Evolutionary conservation across 2,888 invertebrate genomes (phyloP).

Genomic region (Lepas anatifera): DNA sequence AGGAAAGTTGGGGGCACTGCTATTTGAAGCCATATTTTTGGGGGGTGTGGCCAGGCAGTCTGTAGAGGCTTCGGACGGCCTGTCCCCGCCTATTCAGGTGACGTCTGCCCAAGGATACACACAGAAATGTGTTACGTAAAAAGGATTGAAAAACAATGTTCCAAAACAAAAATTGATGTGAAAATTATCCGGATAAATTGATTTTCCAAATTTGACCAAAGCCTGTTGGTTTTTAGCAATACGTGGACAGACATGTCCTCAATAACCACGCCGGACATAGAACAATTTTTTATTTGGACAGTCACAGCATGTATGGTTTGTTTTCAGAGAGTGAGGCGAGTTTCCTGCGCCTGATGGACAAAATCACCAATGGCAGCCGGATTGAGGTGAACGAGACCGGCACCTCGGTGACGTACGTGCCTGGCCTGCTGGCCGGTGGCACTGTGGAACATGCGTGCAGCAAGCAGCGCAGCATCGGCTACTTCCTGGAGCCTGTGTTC

Average conservation of each 20-base stretch:
- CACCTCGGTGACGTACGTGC: conserved; percentile 72
- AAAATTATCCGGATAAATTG: too few relatives aligned
- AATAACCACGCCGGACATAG: not conserved
- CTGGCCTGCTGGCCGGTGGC: conserved; percentile 84
- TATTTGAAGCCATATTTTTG: too few relatives aligned
- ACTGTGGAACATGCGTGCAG: conserved; percentile 77
- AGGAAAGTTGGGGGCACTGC: too few relatives aligned
- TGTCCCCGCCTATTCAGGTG: too few relatives aligned
- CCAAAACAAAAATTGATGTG: too few relatives aligned
- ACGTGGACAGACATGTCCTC: not conserved
- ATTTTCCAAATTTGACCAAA: not conserved
- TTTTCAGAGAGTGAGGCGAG: conserved; percentile 70
- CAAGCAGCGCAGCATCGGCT: conserved; percentile 57
- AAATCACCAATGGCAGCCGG: conserved; percentile 83
- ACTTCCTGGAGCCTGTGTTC: conserved; percentile 81
- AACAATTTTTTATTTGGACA: not conserved
- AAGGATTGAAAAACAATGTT: too few relatives aligned
- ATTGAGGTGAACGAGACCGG: conserved; percentile 88
- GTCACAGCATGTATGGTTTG: conserved; percentile 21
- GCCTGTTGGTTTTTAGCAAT: not conserved
- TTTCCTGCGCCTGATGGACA: conserved; percentile 77
- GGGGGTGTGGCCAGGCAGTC: too few relatives aligned
- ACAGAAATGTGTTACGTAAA: too few relatives aligned
- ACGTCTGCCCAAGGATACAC: too few relatives aligned
- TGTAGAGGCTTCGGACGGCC: too few relatives aligned